These are phyloP conservation scores for Podotricha telesiphe DNA, from an alignment of 2,888 invertebrate species.

Conservation along the genomic window DNA sequence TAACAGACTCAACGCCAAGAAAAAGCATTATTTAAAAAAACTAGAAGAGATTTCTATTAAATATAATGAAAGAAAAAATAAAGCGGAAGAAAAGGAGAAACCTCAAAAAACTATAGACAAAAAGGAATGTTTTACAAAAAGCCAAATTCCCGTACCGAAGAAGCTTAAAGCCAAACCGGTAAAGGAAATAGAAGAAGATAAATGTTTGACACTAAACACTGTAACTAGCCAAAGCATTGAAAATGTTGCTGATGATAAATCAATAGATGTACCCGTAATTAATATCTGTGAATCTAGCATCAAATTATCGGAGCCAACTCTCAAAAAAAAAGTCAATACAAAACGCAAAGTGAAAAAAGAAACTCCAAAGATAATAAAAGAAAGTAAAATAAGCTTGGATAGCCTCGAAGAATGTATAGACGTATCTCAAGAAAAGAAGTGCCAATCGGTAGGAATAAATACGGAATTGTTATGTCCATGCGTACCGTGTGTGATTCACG, in stretches of 20 bases:
- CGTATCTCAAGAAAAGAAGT: slow-evolving; percentile 51
- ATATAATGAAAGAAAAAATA: slow-evolving; percentile 62
- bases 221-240: slow-evolving; percentile 24
- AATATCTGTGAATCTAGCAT: slow-evolving; percentile 12
- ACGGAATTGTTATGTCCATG: slow-evolving; percentile 69
- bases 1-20: slow-evolving; percentile 59
- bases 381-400: slow-evolving; percentile 72
- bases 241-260: background rate
- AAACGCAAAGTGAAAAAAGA: slow-evolving; percentile 43
- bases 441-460: slow-evolving; percentile 68
- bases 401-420: slow-evolving; percentile 64
- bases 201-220: slow-evolving; percentile 19
- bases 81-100: slow-evolving; percentile 46
- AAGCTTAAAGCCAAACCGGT: slow-evolving; percentile 46
- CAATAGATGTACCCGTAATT: background rate
- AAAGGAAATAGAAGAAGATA: slow-evolving; percentile 34
- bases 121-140: slow-evolving; percentile 54
- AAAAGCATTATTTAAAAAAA: slow-evolving; percentile 69
- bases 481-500: slow-evolving; percentile 73
- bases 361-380: slow-evolving; percentile 53
- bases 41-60: slow-evolving; percentile 70
- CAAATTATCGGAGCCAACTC: slow-evolving; percentile 38
- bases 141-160: slow-evolving; percentile 65
- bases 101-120: slow-evolving; percentile 42
- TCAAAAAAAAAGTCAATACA: slow-evolving; percentile 30